phyloP scores from a whole-genome alignment of 2,797 vertebrate genomes.

The Onychomys leucogaster region DNA sequence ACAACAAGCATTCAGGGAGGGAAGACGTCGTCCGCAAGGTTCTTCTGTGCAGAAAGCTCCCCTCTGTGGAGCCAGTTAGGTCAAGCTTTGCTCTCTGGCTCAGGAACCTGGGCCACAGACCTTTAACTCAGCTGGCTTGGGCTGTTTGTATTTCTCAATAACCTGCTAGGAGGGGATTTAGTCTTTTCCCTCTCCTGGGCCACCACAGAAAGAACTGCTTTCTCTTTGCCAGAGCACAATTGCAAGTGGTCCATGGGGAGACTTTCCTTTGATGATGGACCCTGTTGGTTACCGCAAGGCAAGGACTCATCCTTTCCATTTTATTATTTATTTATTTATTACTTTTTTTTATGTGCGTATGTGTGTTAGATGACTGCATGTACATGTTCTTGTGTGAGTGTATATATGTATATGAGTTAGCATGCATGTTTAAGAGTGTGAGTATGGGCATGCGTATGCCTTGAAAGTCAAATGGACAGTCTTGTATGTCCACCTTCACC shows the following conservation, averaged over 20 bases:
- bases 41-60: neutral
- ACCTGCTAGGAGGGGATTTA: neutral
- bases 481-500: neutral
- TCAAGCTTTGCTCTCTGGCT: neutral
- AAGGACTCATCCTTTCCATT: neutral
- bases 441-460: neutral
- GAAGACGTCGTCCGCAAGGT: neutral
- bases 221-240: slow-evolving; percentile 17
- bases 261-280: neutral
- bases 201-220: neutral
- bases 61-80: neutral
- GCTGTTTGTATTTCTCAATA: neutral
- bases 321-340: neutral
- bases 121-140: neutral
- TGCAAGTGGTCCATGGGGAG: neutral
- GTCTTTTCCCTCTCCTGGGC: neutral
- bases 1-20: neutral
- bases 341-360: neutral
- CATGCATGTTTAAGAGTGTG: neutral
- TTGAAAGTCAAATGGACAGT: neutral
- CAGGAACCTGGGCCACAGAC: neutral
- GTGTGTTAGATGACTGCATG: neutral
- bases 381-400: neutral
- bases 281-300: neutral
- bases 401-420: neutral